These are phyloP conservation scores for Sarcophilus harrisii DNA, from an alignment of 2,797 vertebrate species.

Conservation along the genomic window DNA sequence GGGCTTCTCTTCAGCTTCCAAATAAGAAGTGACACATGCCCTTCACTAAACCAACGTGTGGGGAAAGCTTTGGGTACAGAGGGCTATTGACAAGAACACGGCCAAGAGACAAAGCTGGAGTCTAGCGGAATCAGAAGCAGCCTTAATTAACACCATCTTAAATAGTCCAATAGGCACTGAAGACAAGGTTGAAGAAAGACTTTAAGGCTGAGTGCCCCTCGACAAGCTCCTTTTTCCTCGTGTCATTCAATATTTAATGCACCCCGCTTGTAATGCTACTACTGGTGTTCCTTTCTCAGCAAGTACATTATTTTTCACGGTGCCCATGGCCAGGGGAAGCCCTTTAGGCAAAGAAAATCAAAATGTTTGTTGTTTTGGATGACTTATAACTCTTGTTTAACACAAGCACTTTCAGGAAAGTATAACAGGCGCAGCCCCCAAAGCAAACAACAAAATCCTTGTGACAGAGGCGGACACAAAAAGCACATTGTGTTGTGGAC, in stretches of 20 bases:
- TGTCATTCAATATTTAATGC: conserved; percentile 89
- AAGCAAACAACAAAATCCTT: conserved; percentile 86
- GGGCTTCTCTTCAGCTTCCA: conserved; percentile 80
- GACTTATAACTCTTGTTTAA: conserved; percentile 87
- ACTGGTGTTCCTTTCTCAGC: conserved; percentile 87
- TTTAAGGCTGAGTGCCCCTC: conserved; percentile 86
- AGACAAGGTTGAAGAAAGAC: conserved; percentile 87
- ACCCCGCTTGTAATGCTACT: conserved; percentile 83
- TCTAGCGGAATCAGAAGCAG: conserved; percentile 83
- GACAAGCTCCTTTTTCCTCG: conserved; percentile 84
- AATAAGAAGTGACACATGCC: conserved; percentile 85
- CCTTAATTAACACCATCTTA: conserved; percentile 90
- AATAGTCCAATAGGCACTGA: conserved; percentile 84
- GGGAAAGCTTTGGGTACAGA: conserved; percentile 72
- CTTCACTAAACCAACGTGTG: conserved; percentile 75
- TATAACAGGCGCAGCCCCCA: conserved; percentile 86
- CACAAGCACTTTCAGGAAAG: conserved; percentile 85
- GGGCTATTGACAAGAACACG: conserved; percentile 79
- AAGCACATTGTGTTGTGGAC: conserved; percentile 85
- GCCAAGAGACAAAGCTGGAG: conserved; percentile 83
- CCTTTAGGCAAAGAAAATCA: conserved; percentile 86
- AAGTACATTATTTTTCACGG: conserved; percentile 88
- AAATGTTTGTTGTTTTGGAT: conserved; percentile 87
- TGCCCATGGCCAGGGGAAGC: conserved; percentile 85
- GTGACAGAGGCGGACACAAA: conserved; percentile 85